phyloP scores from a whole-genome alignment of 2,113 vertebrate species.

The Microcebus tavaratra region DNA sequence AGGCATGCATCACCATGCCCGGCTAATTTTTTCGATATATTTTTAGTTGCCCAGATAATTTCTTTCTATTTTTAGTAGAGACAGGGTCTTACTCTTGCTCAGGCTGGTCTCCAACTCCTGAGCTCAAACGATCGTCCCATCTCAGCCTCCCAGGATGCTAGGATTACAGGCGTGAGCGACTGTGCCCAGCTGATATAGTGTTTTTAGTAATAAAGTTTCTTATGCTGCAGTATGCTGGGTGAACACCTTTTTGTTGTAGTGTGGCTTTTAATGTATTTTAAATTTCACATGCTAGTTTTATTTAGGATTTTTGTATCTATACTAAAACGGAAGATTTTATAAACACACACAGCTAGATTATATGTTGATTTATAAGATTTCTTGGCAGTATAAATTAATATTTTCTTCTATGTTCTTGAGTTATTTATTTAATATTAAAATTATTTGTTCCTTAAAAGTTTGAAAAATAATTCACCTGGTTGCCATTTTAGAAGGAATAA shows the following conservation, averaged over 20 bases:
- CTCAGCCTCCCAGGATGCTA: too few species aligned
- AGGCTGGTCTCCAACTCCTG: too few species aligned
- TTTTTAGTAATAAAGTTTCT: not conserved
- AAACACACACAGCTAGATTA: not conserved
- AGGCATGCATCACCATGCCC: too few species aligned
- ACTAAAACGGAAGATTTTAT: not conserved
- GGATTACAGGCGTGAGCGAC: too few species aligned
- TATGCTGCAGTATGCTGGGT: not conserved
- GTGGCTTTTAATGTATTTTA: slow-evolving; percentile 4
- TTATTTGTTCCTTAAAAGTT: slow-evolving; percentile 4
- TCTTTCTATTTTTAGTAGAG: too few species aligned
- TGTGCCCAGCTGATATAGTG: not conserved
- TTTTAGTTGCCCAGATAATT: too few species aligned
- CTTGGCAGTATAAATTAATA: not conserved
- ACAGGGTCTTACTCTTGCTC: too few species aligned
- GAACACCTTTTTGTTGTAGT: not conserved
- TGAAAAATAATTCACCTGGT: not conserved
- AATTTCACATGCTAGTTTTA: slow-evolving; percentile 1
- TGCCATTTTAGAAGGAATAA: not conserved
- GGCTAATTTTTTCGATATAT: too few species aligned
- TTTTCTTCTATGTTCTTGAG: not conserved
- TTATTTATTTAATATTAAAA: slow-evolving; percentile 3
- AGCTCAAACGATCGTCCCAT: too few species aligned
- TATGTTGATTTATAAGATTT: not conserved
- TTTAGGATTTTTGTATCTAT: slow-evolving; percentile 1